Evolutionary conservation across 2,113 vertebrate genomes (phyloP), one percentile per base, ranked within the genome.

Genomic region (Sula dactylatra): DNA sequence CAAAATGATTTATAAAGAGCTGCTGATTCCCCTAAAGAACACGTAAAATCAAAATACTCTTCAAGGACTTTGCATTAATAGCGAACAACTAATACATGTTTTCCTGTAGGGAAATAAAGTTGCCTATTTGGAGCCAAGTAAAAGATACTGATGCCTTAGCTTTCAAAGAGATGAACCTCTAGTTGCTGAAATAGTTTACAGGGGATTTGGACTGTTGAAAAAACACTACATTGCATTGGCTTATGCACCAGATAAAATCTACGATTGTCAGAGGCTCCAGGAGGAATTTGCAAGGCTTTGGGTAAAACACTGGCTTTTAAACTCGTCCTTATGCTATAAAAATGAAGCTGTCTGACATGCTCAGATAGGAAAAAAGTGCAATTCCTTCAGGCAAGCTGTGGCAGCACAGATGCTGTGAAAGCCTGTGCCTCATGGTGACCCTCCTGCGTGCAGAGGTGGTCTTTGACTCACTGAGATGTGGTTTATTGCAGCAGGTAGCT

Each of bases 71-170:
- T 40, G 91, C 42, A 13, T 86, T 64, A 47, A 16, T 21, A 42
- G 84, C 1, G 0, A 88, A n/a, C 66, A 66, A 16, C 67, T 70
- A 34, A 93, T 55, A 14, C 18, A 1, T 52, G 55, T 38, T 94
- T 83, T 93, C 62, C 96, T 95, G n/a, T 1, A 88, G 88, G 93
- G 92, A 90, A 94, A 94, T 90, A 73, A 92, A 0, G 2, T 4
- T 38, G 40, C 62, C 58, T 82, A 6, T 36, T 54, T 1, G 22
- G 82, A 86, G 86, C 31, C 24, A 27, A 34, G 69, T 44, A 36
- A 52, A 50, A 72, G 29, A 22, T 1, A 21, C 36, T 0, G 76
- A 31, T 82, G 86, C 25, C 13, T 89, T 20, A 47, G 56, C 62
- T 91, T 82, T 54, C 21, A 13, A 34, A 88, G 54, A 56, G 78